These are phyloP conservation scores for Dermolepida albohirtum DNA, from an alignment of 2,888 invertebrate species.

Conservation along the genomic window DNA sequence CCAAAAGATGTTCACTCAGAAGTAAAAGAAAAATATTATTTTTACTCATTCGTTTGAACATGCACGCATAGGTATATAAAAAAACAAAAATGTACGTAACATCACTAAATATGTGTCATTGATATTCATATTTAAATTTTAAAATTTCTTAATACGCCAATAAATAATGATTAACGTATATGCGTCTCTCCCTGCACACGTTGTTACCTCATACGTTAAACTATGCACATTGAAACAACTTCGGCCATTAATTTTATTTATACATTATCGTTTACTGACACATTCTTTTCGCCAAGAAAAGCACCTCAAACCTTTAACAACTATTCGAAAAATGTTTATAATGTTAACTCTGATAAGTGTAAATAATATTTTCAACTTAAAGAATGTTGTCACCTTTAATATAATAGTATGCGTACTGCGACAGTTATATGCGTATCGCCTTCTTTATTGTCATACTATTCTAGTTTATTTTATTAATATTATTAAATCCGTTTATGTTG, in stretches of 20 bases:
- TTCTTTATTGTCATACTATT: no score
- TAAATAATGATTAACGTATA: constrained; percentile 18
- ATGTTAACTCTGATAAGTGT: constrained; percentile 5
- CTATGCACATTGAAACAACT: not conserved
- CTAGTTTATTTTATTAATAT: no score
- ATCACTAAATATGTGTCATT: not conserved
- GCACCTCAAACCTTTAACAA: not conserved
- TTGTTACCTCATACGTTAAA: not conserved
- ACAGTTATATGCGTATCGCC: no score
- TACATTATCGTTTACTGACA: constrained; percentile 6
- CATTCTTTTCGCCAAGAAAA: constrained; percentile 16
- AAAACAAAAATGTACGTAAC: no score
- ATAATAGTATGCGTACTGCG: not conserved
- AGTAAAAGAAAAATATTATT: no score
- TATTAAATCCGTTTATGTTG: no score
- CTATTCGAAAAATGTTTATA: constrained; percentile 10
- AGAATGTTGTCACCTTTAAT: not conserved
- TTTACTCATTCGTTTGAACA: no score
- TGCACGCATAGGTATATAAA: no score
- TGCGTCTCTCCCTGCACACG: not conserved
- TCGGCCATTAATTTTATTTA: constrained; percentile 16
- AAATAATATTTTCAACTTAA: constrained; percentile 14
- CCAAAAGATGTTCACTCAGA: no score
- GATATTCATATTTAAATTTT: constrained; percentile 5
- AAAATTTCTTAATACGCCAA: constrained; percentile 4